Evolutionary conservation across 2,888 invertebrate genomes (phyloP).

Genomic region (Lymantria dispar): DNA sequence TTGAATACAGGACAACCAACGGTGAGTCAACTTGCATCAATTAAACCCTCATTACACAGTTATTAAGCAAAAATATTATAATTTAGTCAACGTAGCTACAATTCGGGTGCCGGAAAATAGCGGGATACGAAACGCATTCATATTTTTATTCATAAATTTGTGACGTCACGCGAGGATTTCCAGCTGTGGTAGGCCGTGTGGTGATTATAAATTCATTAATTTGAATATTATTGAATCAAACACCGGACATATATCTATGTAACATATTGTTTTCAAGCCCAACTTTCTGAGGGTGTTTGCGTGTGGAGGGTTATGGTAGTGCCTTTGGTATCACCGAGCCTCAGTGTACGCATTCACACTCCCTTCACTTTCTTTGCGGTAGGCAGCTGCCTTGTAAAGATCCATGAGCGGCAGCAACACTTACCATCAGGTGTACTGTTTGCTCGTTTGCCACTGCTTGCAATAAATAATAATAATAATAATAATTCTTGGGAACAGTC

Average conservation of each 20-base stretch:
- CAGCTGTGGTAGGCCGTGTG: constrained; percentile 40
- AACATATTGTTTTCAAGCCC: constrained; percentile 6
- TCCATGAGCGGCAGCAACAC: too few species aligned
- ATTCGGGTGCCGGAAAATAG: constrained; percentile 63
- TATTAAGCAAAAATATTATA: constrained; percentile 60
- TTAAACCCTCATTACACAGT: constrained; percentile 57
- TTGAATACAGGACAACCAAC: constrained; percentile 15
- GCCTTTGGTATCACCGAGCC: too few species aligned
- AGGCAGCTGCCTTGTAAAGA: too few species aligned
- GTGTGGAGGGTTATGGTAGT: too few species aligned
- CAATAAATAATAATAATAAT: too few species aligned
- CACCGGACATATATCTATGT: constrained; percentile 19
- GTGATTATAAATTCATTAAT: constrained; percentile 41
- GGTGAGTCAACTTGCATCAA: constrained; percentile 32
- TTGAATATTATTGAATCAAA: constrained; percentile 34
- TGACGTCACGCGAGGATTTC: constrained; percentile 38
- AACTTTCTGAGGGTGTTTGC: too few species aligned
- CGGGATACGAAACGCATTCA: constrained; percentile 30
- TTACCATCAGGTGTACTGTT: too few species aligned
- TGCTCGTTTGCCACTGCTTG: too few species aligned
- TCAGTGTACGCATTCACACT: too few species aligned
- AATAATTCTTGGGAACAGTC: too few species aligned
- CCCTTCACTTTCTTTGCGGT: too few species aligned
- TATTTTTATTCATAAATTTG: constrained; percentile 29
- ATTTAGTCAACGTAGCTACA: constrained; percentile 44